phyloP scores from a whole-genome alignment of 2,797 vertebrate species.

The Gallirallus australis region DNA sequence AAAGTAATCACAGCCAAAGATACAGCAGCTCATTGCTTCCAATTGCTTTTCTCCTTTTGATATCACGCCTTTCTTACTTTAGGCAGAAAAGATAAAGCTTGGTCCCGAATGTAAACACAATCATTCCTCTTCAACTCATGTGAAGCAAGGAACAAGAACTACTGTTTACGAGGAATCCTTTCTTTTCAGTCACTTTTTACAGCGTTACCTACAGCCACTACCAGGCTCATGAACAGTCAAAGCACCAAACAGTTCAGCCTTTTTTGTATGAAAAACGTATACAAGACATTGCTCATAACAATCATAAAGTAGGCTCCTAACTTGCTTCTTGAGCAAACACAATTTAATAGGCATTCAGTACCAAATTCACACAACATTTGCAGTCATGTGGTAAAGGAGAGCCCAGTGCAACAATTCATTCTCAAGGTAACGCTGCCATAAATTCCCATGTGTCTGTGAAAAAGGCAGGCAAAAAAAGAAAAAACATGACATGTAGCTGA shows the following conservation, averaged over 20 bases:
- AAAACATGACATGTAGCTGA: fast-evolving
- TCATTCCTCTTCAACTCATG: neutral
- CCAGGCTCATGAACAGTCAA: neutral
- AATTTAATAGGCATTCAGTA: neutral
- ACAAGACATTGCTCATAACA: neutral
- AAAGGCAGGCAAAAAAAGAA: neutral
- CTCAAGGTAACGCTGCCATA: neutral
- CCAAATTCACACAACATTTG: neutral
- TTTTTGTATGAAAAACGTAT: neutral
- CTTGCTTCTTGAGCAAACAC: neutral
- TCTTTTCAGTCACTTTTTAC: neutral
- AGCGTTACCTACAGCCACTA: neutral
- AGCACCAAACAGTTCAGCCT: neutral
- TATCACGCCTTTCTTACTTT: neutral
- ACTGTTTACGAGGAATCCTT: neutral
- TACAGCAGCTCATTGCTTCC: neutral
- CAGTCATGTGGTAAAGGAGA: neutral
- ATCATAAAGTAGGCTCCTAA: neutral
- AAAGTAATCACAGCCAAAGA: neutral
- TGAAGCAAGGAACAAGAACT: neutral
- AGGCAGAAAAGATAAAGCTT: neutral
- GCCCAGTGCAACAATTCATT: neutral
- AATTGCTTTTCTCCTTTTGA: neutral
- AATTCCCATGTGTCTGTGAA: neutral
- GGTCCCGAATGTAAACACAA: neutral